Evolutionary conservation across 37 sponge, comb jelly and placozoan genomes (phyloP).

Genomic region (Hexactinellida sp.): DNA sequence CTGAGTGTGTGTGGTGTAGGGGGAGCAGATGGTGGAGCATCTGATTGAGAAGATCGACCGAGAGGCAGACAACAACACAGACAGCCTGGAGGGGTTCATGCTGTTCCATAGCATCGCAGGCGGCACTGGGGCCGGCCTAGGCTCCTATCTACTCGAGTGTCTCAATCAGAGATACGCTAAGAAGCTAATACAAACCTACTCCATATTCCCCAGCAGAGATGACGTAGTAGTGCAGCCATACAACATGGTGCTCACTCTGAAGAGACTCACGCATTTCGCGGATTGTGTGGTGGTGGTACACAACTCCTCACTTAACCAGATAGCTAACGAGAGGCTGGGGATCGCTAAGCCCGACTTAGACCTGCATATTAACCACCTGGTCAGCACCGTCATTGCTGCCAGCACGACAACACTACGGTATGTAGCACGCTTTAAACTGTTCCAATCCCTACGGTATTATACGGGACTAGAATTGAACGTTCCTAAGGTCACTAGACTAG

Average conservation of each 20-base stretch:
- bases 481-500: too few relatives aligned
- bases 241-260: slow-evolving; percentile 92
- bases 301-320: slow-evolving; percentile 90
- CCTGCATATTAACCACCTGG: slow-evolving; percentile 80
- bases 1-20: too few relatives aligned
- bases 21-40: slow-evolving; percentile 70
- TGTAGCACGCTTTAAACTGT: too few relatives aligned
- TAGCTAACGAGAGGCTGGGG: slow-evolving; percentile 83
- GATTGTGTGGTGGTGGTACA: slow-evolving; percentile 97
- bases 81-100: slow-evolving; percentile 97
- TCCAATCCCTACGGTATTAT: too few relatives aligned
- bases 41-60: slow-evolving; percentile 93
- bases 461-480: too few relatives aligned
- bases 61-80: slow-evolving; percentile 90
- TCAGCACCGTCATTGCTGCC: slow-evolving; percentile 91
- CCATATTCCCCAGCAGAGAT: slow-evolving; percentile 91
- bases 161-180: slow-evolving; percentile 90
- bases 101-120: slow-evolving; percentile 94
- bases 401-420: slow-evolving; percentile 84
- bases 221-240: slow-evolving; percentile 99
- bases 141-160: slow-evolving; percentile 75
- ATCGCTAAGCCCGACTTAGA: slow-evolving; percentile 77
- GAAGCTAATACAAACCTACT: slow-evolving; percentile 93
- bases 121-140: slow-evolving; percentile 96
- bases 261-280: slow-evolving; percentile 80